phyloP scores from a whole-genome alignment of 23 tunicate genomes.

The Phallusia fumigata region DNA sequence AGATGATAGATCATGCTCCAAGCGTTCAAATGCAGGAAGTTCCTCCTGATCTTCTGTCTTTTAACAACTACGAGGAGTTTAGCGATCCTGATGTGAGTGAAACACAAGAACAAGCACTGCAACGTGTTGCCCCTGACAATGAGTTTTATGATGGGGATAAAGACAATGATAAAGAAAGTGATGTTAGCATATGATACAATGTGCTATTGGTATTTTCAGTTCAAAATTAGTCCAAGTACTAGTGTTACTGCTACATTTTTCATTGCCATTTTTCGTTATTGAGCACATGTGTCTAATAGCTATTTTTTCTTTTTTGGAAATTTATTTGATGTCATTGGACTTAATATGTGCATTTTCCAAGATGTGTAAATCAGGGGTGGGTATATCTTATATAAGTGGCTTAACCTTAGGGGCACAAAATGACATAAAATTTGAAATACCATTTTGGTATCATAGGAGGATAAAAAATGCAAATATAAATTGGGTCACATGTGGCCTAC shows the following conservation, averaged over 20 bases:
- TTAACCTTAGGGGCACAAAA: too few species aligned
- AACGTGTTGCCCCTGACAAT: constrained; percentile 68
- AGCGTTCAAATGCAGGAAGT: constrained; percentile 99
- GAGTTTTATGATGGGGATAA: constrained; percentile 94
- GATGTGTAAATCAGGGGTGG: too few species aligned
- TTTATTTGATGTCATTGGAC: too few species aligned
- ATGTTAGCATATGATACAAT: constrained; percentile 71
- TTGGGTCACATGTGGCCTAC: too few species aligned
- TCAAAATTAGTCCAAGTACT: not conserved
- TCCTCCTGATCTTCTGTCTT: constrained; percentile 93
- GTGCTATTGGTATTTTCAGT: not conserved
- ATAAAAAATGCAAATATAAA: too few species aligned
- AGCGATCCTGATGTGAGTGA: constrained; percentile 70
- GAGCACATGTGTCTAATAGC: not conserved
- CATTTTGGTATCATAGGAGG: too few species aligned
- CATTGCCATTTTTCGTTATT: not conserved
- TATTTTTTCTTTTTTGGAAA: too few species aligned
- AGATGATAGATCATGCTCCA: constrained; percentile 85
- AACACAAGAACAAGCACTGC: constrained; percentile 23
- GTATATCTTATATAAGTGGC: too few species aligned
- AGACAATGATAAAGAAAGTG: constrained; percentile 96
- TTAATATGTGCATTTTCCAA: too few species aligned
- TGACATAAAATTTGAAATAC: too few species aligned
- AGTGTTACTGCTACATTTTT: not conserved
- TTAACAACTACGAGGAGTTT: constrained; percentile 79